These are phyloP conservation scores for Athene noctua DNA, from an alignment of 2,113 vertebrate genomes.

Conservation along the genomic window DNA sequence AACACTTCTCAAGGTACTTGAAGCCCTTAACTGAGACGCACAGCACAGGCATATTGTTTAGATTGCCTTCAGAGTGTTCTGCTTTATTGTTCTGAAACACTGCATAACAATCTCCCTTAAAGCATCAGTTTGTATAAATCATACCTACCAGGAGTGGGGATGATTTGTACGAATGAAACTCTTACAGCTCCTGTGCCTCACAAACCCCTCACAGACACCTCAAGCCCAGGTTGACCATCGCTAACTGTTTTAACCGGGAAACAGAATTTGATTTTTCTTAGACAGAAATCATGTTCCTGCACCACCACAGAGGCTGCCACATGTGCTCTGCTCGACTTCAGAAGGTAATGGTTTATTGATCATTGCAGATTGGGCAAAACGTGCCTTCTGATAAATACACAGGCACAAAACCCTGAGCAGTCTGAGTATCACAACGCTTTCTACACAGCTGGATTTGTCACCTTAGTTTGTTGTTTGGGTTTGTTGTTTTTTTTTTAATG, in stretches of 20 bases:
- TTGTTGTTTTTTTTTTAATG: not conserved
- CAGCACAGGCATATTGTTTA: not conserved
- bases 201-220: not conserved
- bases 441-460: not conserved
- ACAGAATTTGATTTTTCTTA: not conserved
- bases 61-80: not conserved
- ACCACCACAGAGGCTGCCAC: not conserved
- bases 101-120: not conserved
- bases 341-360: not conserved
- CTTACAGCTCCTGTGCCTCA: not conserved
- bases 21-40: not conserved
- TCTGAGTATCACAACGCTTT: not conserved
- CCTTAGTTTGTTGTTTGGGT: too few relatives aligned
- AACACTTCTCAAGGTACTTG: not conserved
- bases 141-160: not conserved
- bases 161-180: not conserved
- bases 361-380: not conserved
- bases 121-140: not conserved
- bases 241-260: not conserved
- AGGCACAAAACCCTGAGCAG: not conserved
- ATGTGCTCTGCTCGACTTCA: not conserved
- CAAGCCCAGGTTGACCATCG: not conserved
- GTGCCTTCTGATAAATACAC: not conserved
- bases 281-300: not conserved
- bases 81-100: slow-evolving; percentile 17